Conservation (phyloP, 2,888 invertebrate genomes). For the Sinhomidia bicolor region DNA sequence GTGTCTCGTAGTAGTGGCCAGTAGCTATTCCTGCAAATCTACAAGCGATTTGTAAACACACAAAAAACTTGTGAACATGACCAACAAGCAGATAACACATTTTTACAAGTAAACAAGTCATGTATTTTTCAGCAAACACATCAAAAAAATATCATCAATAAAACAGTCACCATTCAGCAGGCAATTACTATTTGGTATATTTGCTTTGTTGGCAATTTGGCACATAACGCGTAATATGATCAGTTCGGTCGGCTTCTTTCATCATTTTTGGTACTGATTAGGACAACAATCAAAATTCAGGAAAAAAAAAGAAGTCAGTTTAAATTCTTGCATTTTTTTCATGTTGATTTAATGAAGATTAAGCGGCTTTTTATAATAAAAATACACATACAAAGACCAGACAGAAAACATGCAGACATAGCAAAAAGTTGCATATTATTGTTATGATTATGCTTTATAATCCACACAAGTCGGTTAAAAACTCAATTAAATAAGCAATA, state of each 20-base stretch:
- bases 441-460: no score
- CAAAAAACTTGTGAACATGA: conserved; percentile 9
- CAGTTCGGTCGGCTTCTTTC: conserved; percentile 14
- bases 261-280: conserved; percentile 14
- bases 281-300: conserved; percentile 13
- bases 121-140: conserved; percentile 50
- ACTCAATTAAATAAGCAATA: no score
- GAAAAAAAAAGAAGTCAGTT: conserved; percentile 20
- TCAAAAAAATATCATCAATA: conserved; percentile 8
- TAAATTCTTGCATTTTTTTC: background rate
- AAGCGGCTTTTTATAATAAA: background rate
- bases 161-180: background rate
- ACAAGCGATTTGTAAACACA: conserved; percentile 3
- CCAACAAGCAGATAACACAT: conserved; percentile 30
- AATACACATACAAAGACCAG: background rate
- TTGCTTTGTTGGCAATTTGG: conserved; percentile 42
- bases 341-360: conserved; percentile 15
- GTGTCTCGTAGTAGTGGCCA: background rate
- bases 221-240: conserved; percentile 15
- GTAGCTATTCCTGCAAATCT: conserved; percentile 15
- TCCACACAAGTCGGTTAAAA: no score
- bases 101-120: conserved; percentile 54
- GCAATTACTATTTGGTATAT: background rate
- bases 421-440: no score
- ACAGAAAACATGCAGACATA: background rate